Base-by-base conservation (phyloP, 1,140 invertebrate species). In the Galendromus occidentalis region DNA sequence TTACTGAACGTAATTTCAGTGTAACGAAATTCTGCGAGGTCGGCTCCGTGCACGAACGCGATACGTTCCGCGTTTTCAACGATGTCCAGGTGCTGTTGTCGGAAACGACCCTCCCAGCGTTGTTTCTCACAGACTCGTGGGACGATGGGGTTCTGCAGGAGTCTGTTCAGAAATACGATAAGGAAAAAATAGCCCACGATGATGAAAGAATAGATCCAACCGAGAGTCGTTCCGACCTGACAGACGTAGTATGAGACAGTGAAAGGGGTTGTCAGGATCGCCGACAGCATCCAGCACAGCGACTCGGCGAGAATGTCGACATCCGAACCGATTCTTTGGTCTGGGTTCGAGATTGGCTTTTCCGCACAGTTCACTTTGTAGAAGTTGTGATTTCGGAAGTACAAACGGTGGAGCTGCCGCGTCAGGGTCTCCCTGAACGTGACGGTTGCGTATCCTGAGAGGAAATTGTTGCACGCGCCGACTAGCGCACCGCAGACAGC, bases 11-110 rank as follows among this genome's bases (percentile, higher is more conserved):
- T 59, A 14, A 18, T 22, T 22, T 59, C 51, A 22, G 51, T 59
- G 22, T 59, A 59, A 9, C 25, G 25, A 14, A 29, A 25, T 25
- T 59, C 51, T 9, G 51, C 51, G 1, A 20, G n/a, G 33, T 59
- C 51, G 2, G 25, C 51, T 4, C 51, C 51, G 22, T 59, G 51
- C 14, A 59, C 51, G 22, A 59, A 59, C 12, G 51, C 51, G 51
- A 59, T 59, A 14, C 51, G 51, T 59, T 59, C 51, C 51, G 51
- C 51, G 20, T 59, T 59, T 9, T 59, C 51, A 12, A 59, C 51
- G 1, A 59, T 33, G 22, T 59, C 51, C 25, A 59, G 20, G 51
- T 59, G 51, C 22, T 59, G 51, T 22, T 59, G 51, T 25, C 51
- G 51, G 33, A 59, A 59, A 2, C 51, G 51, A 22, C 51, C 51